Percentiles rank a stretch among this genome's conserved stretches.
These are phyloP conservation scores for Centroberyx gerrardi DNA, from an alignment of 2,797 vertebrate species.

Conservation along the genomic window DNA sequence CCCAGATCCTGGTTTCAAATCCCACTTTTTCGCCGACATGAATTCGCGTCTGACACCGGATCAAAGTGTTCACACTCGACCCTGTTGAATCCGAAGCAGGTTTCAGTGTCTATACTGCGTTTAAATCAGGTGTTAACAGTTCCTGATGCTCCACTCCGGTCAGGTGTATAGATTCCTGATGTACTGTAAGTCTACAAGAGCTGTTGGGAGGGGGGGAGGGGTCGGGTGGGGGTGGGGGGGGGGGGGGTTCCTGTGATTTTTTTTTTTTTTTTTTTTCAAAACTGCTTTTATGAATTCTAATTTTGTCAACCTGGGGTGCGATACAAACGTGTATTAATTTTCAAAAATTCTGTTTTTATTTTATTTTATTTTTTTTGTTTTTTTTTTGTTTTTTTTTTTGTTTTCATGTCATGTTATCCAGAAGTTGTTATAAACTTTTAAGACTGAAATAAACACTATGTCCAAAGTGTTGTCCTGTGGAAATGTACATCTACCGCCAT, in stretches of 20 bases:
- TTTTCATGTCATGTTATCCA: conserved; percentile 87
- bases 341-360: conserved; percentile 51
- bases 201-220: conserved; percentile 41
- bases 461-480: conserved; percentile 63
- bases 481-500: conserved; percentile 12
- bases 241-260: conserved; percentile 71
- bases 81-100: conserved; percentile 6
- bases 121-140: conserved; percentile 44
- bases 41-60: conserved; percentile 45
- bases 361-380: conserved; percentile 15
- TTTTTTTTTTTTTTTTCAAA: conserved; percentile 69
- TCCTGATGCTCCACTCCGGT: conserved; percentile 14
- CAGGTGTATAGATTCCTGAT: conserved; percentile 39
- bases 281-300: conserved; percentile 74
- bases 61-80: conserved; percentile 33
- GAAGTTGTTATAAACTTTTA: conserved; percentile 86
- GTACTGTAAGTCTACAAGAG: conserved; percentile 63
- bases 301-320: conserved; percentile 79
- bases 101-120: conserved; percentile 20
- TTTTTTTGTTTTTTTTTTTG: conserved; percentile 56
- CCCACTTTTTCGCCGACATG: conserved; percentile 53
- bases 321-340: conserved; percentile 76
- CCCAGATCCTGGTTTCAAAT: conserved; percentile 47
- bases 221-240: conserved; percentile 26
- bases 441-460: conserved; percentile 90